Evolutionary conservation across 2,113 vertebrate genomes (phyloP), one percentile per base, ranked within the genome.

Genomic region (Lepus europaeus): DNA sequence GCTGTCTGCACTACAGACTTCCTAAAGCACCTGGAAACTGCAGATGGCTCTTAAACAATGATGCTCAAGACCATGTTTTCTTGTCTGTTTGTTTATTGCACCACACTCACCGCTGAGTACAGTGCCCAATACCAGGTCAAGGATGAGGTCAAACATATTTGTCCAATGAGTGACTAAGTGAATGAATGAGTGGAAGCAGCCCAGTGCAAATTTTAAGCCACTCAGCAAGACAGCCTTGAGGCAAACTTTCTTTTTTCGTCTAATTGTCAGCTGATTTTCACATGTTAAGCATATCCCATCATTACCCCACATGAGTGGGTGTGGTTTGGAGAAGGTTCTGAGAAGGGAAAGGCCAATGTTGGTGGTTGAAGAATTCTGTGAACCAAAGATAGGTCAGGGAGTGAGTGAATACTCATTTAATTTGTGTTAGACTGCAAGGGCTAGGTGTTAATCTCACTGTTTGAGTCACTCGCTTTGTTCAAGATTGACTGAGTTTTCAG

Each of bases 261-360:
- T 9, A 79, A 31, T 76, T 45, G 14, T 87, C 49, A 89, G 76
- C 45, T 53, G 76, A 72, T 84, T 95, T 94, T 82, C 33, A 89
- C 61, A n/a, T 13, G 27, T 90, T 89, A 76, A n/a, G 49, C 20
- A 13, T 79, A 80, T 31, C 6, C 13, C 36, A 76, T 89, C 4
- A 56, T 92, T 82, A 66, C n/a, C 19, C 31, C 31, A 70, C 63
- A 92, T 13, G 91, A 78, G 74, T 80, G 49, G 20, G 36, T 77
- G 3, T 84, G 36, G 87, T 39, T 73, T 95, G 12, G 70, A 84
- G 63, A 91, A 73, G 20, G 5, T 78, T 0, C 51, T 86, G 66
- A 83, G 88, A 33, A 74, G 51, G 9, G 29, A 78, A 83, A 74
- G 27, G 81, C 74, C 33, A 76, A 17, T 13, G 7, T 19, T 63